phyloP scores from a whole-genome alignment of 2,113 vertebrate genomes.

The Ginglymostoma cirratum region DNA sequence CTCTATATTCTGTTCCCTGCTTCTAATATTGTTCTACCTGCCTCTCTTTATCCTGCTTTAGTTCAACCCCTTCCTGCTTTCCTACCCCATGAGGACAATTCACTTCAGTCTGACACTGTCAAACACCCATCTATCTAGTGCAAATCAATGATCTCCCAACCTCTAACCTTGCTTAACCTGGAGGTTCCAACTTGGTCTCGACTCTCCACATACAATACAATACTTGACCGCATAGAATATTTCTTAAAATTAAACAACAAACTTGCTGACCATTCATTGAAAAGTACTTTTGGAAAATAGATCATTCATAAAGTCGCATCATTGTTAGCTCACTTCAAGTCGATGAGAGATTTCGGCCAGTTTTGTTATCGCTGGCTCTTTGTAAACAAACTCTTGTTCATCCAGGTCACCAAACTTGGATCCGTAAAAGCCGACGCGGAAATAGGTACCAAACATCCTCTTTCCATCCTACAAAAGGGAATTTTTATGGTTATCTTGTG shows the following conservation, averaged over 20 bases:
- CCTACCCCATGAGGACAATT: neutral
- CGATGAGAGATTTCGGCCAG: slow-evolving; percentile 94
- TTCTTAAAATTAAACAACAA: neutral
- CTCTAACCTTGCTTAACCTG: neutral
- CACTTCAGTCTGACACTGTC: neutral
- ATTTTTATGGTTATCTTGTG: neutral
- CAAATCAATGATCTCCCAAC: neutral
- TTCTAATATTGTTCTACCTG: too few species aligned
- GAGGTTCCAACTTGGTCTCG: neutral
- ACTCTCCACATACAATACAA: neutral
- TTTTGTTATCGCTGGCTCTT: slow-evolving; percentile 96
- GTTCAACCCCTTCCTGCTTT: neutral
- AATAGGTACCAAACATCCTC: slow-evolving; percentile 99
- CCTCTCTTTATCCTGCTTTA: neutral
- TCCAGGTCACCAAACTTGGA: slow-evolving; percentile 93
- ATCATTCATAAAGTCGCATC: neutral
- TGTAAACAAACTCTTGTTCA: slow-evolving; percentile 98
- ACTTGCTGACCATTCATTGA: neutral
- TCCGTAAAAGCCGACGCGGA: slow-evolving; percentile 93
- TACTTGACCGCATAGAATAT: neutral
- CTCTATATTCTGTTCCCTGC: neutral
- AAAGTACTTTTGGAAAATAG: neutral
- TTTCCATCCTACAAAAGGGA: slow-evolving; percentile 77
- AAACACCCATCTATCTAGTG: neutral
- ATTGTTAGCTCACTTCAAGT: slow-evolving; percentile 71